Evolutionary conservation across 2,113 vertebrate species (phyloP).

Genomic region (Rhabdomys dilectus): DNA sequence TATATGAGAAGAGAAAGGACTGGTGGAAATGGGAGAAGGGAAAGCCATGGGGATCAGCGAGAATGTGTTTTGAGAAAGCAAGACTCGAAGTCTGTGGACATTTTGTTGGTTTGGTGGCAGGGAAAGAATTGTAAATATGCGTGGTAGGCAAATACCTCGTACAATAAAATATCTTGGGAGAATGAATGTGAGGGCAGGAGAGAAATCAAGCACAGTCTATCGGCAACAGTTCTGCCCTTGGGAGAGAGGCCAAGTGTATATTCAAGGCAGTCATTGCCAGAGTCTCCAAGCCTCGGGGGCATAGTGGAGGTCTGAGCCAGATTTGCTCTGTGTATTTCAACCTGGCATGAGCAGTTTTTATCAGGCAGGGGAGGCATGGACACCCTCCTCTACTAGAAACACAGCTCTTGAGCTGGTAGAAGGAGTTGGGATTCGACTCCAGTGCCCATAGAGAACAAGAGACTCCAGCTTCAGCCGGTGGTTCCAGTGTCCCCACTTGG

Average conservation of each 20-base stretch:
- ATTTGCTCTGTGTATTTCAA: conserved; percentile 21
- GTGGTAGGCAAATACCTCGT: conserved; percentile 60
- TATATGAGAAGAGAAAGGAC: not conserved
- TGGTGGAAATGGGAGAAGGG: conserved; percentile 38
- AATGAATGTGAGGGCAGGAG: conserved; percentile 50
- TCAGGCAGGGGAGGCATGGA: not conserved
- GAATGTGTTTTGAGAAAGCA: conserved; percentile 65
- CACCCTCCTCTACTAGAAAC: not conserved
- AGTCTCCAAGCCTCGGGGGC: conserved; percentile 32
- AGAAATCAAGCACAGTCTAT: conserved; percentile 52
- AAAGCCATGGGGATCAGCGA: conserved; percentile 42
- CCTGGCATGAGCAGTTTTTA: not conserved
- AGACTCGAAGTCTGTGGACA: conserved; percentile 61
- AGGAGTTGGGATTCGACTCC: not conserved
- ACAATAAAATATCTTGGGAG: conserved; percentile 66
- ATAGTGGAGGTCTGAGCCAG: conserved; percentile 10
- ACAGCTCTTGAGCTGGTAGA: not conserved
- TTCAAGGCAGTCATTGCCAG: conserved; percentile 38
- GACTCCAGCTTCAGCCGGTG: not conserved
- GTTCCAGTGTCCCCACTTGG: not conserved
- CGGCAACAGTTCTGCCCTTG: conserved; percentile 35
- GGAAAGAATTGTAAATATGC: conserved; percentile 75
- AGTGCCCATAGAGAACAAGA: not conserved
- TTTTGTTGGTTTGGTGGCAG: conserved; percentile 74
- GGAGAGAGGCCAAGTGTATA: conserved; percentile 63